Evolutionary conservation across 2,888 invertebrate species (phyloP).

Genomic region (Phorcus lineatus): DNA sequence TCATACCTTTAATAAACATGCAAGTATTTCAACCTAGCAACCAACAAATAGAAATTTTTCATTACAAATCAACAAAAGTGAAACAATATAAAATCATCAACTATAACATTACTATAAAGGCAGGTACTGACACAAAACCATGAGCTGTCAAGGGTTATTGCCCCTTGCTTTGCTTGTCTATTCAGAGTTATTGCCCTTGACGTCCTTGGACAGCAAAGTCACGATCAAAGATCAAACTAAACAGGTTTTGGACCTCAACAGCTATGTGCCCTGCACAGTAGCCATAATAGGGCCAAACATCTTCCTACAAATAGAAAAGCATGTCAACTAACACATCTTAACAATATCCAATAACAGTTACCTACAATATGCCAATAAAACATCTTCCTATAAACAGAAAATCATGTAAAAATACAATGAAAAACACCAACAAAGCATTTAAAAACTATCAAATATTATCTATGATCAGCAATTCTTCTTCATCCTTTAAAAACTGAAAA

Average conservation of each 20-base stretch:
- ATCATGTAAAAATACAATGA: not conserved
- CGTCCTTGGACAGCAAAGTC: constrained; percentile 17
- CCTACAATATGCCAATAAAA: not conserved
- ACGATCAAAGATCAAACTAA: not conserved
- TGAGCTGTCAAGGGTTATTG: not conserved
- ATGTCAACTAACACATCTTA: not conserved
- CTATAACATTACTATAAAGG: no score
- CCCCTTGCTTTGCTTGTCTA: not conserved
- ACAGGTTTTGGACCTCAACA: not conserved
- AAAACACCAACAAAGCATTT: not conserved
- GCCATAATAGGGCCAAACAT: not conserved
- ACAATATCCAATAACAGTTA: not conserved
- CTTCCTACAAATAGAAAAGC: constrained; percentile 9
- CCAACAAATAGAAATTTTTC: no score
- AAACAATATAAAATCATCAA: no score
- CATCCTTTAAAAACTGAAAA: no score
- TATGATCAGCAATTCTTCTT: no score
- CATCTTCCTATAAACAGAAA: not conserved
- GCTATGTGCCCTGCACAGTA: not conserved
- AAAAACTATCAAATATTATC: no score
- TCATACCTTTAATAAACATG: no score
- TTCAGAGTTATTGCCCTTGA: constrained; percentile 7
- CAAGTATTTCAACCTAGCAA: no score
- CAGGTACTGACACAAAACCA: not conserved
- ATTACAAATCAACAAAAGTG: no score